A percentile compares a stretch with the other conserved stretches of the same genome.
These are phyloP conservation scores for Mesoligia furuncula DNA, from an alignment of 2,888 invertebrate species.

Conservation along the genomic window DNA sequence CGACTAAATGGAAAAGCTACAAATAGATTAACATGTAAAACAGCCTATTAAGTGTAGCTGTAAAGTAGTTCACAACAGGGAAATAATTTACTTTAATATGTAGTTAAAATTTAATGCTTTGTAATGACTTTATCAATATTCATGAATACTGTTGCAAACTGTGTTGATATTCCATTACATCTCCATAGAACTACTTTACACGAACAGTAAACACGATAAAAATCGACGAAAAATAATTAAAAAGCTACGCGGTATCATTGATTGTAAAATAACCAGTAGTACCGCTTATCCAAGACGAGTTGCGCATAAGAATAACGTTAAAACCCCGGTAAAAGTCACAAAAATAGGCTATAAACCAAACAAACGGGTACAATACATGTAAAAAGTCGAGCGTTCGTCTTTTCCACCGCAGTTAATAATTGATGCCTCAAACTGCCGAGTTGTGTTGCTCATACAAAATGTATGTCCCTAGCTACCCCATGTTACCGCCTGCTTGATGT, in stretches of 20 bases:
- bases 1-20: constrained; percentile 34
- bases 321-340: constrained; percentile 83
- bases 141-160: constrained; percentile 27
- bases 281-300: constrained; percentile 64
- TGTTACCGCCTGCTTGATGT: constrained; percentile 86
- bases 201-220: constrained; percentile 24
- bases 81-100: constrained; percentile 36
- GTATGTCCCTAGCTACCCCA: constrained; percentile 84
- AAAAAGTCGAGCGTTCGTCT: constrained; percentile 84
- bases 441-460: constrained; percentile 90
- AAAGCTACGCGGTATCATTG: constrained; percentile 52
- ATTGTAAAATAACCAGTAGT: constrained; percentile 66
- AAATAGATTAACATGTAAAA: constrained; percentile 38
- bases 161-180: constrained; percentile 24
- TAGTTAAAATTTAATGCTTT: constrained; percentile 40
- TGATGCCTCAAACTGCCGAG: constrained; percentile 89
- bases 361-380: constrained; percentile 85
- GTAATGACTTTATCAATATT: constrained; percentile 46
- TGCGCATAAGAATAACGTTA: constrained; percentile 82
- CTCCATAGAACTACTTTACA: constrained; percentile 16
- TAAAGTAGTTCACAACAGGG: constrained; percentile 28
- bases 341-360: constrained; percentile 86
- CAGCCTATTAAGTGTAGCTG: constrained; percentile 12
- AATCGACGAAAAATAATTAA: constrained; percentile 37
- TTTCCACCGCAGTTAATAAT: constrained; percentile 88